Base-by-base conservation (phyloP, 2,797 vertebrate genomes). In the Tauraco hartlaubi region DNA sequence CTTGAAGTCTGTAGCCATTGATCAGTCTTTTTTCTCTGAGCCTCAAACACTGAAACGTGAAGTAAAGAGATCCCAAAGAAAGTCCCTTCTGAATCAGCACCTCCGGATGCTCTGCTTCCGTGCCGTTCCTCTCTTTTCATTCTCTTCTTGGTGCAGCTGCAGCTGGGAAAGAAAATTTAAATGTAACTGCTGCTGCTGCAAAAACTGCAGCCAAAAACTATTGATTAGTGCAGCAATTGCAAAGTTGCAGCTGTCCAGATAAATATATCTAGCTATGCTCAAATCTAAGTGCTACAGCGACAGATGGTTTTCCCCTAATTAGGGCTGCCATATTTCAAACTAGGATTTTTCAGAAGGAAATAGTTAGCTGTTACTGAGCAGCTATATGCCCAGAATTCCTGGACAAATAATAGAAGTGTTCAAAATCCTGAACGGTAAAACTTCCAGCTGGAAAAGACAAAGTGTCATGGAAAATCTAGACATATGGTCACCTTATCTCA, bases 151-250 rank as follows among this genome's bases (percentile, higher is more conserved):
- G 37, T 89, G 44, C 77, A 94, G 85, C 63, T 95, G 94, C 80
- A 86, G 49, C 43, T 76, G 71, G 67, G 49, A 88, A 94, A 85
- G 68, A 61, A 90, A 74, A 90, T 43, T 52, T 74, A 85, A 91
- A 75, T 78, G 43, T 90, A 90, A 84, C 29, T 96, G 96, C 93
- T 94, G 73, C 66, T 96, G 58, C 80, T 79, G 77, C 90, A 96
- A 92, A 93, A 93, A 66, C 26, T 96, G 95, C 93, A 96, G 93
- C 96, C 93, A 94, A 89, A 93, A 39, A 1, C 68, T 89, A 87
- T 73, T 95, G 90, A 97, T 93, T 87, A 96, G 85, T 95, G 77
- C 63, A 95, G 90, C 71, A 96, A 73, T 82, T 92, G 93, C 93
- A 93, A 85, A 93, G 88, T 91, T 96, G 92, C 95, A 96, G 86